Evolutionary conservation across 2,797 vertebrate species (phyloP), one percentile per base, ranked within the genome.

Genomic region (Gambusia yucatana): DNA sequence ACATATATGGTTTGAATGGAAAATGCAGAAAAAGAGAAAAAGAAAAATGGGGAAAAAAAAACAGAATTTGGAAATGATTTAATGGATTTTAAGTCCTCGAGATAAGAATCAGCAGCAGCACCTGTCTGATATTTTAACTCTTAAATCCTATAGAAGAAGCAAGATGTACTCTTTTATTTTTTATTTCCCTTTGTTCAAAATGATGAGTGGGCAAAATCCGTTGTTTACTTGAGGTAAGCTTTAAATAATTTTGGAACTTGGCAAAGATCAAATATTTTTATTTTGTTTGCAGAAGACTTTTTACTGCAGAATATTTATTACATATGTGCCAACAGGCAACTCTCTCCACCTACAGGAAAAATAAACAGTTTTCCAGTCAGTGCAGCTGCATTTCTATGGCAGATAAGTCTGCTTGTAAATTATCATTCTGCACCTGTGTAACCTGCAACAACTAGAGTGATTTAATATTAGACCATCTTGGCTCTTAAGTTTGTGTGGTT

Each of bases 311-410:
- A 69, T 30, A 72, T 75, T 76, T 79, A 47, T 55, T 69, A 28
- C 57, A 36, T 22, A 28, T 48, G 20, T 73, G 47, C 47, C 77
- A 48, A 81, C 80, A 79, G 44, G 13, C 17, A 41, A 84, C 80
- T 79, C 43, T 65, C 75, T 82, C 33, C 72, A 82, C 72, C 78
- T 82, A 67, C 65, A 41, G 75, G 69, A 46, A 65, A 81, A 74
- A 74, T 71, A 30, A 78, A 63, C 52, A 33, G 28, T 73, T 44
- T 74, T 41, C 36, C 77, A 41, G 33, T 70, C 75, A 63, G 73
- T 61, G 63, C 73, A 75, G 50, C 63, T 72, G 44, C 65, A 72
- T 85, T 88, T 73, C 52, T 10, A n/a, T 69, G 67, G 22, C 85
- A 85, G 82, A 73, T 52, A 52, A 39, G 72, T 73, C 33, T 73